A percentile compares a stretch with the other conserved stretches of the same genome.
Evolutionary conservation across 2,113 vertebrate genomes (phyloP).

Genomic region (Apteryx owenii): DNA sequence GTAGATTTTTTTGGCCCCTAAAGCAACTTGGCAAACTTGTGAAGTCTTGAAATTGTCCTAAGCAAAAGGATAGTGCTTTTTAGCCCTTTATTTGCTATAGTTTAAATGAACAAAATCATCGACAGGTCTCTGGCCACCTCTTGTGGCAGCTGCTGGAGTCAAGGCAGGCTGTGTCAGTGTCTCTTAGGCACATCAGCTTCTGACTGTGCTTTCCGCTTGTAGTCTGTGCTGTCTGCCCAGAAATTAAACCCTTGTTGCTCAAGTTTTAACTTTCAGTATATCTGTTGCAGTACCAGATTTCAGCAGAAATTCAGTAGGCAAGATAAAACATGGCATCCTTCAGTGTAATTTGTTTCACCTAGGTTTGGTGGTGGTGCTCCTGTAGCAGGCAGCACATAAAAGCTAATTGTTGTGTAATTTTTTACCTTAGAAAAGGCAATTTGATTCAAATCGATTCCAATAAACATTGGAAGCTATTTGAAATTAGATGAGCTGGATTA

Average conservation of each 20-base stretch:
- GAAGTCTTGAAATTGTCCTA: background rate
- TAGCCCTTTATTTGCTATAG: background rate
- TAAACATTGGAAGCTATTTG: background rate
- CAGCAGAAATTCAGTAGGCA: background rate
- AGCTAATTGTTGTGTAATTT: background rate
- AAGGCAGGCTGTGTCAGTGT: background rate
- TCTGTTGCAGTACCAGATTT: background rate
- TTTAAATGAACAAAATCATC: background rate
- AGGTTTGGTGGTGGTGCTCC: background rate
- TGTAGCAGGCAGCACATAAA: background rate
- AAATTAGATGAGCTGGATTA: background rate
- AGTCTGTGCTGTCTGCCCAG: background rate
- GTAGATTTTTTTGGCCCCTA: background rate
- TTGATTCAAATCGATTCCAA: no score
- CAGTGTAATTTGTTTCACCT: background rate
- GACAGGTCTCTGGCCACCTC: background rate
- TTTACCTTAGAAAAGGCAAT: background rate
- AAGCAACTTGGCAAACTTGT: background rate
- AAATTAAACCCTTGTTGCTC: background rate
- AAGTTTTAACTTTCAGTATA: background rate
- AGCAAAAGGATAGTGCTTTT: background rate
- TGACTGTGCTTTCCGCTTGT: background rate
- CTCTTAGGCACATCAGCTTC: background rate
- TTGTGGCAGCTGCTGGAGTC: background rate
- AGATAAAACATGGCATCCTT: background rate